Conservation (phyloP, 64 coral and sea anemone genomes). For the Pocillopora damicornis region DNA sequence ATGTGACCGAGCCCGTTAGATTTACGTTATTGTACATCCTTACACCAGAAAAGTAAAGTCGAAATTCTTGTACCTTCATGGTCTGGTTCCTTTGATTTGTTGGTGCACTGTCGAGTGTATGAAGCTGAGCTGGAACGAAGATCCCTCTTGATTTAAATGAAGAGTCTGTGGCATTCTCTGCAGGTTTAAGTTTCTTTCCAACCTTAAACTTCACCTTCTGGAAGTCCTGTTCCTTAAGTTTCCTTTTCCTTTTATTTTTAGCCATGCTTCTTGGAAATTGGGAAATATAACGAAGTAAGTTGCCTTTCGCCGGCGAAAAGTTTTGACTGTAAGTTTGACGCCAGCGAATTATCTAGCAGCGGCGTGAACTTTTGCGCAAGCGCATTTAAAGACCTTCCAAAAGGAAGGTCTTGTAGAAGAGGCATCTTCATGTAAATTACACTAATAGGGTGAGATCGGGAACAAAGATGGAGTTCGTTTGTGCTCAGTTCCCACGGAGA, state of each 20-base stretch:
- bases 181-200: slow-evolving; percentile 75
- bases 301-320: not conserved
- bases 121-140: slow-evolving; percentile 59
- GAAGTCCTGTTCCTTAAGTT: slow-evolving; percentile 84
- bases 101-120: slow-evolving; percentile 37
- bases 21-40: too few species aligned
- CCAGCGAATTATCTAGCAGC: not conserved
- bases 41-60: too few species aligned
- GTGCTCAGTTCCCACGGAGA: not conserved
- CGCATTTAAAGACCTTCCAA: slow-evolving; percentile 26
- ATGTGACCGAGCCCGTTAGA: too few species aligned
- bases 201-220: slow-evolving; percentile 96
- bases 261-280: slow-evolving; percentile 44
- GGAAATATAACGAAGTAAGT: not conserved
- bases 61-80: slow-evolving; percentile 52
- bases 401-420: slow-evolving; percentile 27
- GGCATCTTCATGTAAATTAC: slow-evolving; percentile 1
- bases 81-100: slow-evolving; percentile 73
- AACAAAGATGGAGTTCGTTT: slow-evolving; percentile 40
- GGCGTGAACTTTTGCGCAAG: not conserved
- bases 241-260: slow-evolving; percentile 91
- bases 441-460: slow-evolving; percentile 1
- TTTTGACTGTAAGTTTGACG: not conserved
- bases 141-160: slow-evolving; percentile 85
- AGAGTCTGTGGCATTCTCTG: slow-evolving; percentile 67